Base-by-base conservation (phyloP, 2,113 vertebrate genomes). In the Strigops habroptila region DNA sequence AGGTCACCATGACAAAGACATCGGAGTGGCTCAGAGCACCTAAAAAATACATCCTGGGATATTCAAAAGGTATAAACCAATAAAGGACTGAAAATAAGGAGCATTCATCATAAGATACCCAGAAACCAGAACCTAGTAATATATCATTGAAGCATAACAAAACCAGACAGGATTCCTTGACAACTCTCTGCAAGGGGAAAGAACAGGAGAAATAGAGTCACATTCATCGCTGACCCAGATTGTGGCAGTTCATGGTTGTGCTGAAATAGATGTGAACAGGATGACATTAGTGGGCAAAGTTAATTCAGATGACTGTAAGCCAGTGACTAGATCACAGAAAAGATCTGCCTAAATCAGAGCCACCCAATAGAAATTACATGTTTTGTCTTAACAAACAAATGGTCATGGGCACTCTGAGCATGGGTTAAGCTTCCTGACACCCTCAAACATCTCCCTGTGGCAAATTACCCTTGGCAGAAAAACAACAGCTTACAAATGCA, bases 331-430 rank as follows among this genome's bases (percentile, higher is more conserved):
- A 94, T 96, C 69, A 41, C 49, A 52, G 49, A 46, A 88, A 52
- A 88, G 33, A 97, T 90, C 78, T 62, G 43, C 84, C 85, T 77
- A 30, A 75, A 70, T 82, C 57, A 94, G 92, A 88, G 96, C 95
- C 96, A 94, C 96, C 96, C 96, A 95, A 28, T 7, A 95, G 86
- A 96, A 96, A 97, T 97, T 97, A 97, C 80, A 97, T 48, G 90
- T 63, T 94, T 93, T 84, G 89, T 71, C 5, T 35, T 16, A 84
- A 95, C 63, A 97, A 97, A 96, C 93, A 95, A 87, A 89, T 0
- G 59, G 80, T 92, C 77, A 62, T 5, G 35, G 92, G 85, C 88
- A 91, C 41, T 63, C 2, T 8, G 85, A 81, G 95, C 33, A 70
- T 39, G 48, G 81, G 83, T 71, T 76, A 65, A 57, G 88, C 83